phyloP scores from a whole-genome alignment of 2,888 invertebrate genomes.

The Rhabditophanes sp. region DNA sequence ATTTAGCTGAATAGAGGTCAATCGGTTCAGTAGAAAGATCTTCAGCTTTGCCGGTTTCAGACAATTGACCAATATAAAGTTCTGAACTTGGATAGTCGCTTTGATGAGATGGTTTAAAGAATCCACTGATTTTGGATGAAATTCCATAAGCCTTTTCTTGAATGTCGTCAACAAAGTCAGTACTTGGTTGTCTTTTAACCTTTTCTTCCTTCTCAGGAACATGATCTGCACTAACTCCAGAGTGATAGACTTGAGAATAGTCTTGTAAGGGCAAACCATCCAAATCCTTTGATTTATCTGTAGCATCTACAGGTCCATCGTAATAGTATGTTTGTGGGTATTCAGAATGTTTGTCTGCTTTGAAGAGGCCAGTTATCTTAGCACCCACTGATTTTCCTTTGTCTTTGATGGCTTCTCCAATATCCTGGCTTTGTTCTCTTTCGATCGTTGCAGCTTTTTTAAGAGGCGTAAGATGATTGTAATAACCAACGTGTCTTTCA shows the following conservation, averaged over 20 bases:
- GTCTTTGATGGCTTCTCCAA: constrained; percentile 4
- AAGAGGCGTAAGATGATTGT: not conserved
- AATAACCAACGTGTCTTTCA: constrained; percentile 11
- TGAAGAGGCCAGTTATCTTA: constrained; percentile 16
- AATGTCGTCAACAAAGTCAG: constrained; percentile 3
- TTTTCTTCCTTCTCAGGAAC: not conserved
- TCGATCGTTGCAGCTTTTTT: constrained; percentile 4
- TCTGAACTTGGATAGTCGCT: constrained; percentile 13
- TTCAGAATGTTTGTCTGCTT: constrained; percentile 12
- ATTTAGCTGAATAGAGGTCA: constrained; percentile 11
- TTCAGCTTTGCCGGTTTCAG: constrained; percentile 7
- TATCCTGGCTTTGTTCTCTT: constrained; percentile 3
- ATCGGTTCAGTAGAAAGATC: constrained; percentile 15
- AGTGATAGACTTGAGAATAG: constrained; percentile 13
- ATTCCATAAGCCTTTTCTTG: constrained; percentile 8
- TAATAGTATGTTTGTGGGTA: constrained; percentile 14
- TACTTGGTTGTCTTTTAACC: constrained; percentile 2
- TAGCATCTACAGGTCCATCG: constrained; percentile 15
- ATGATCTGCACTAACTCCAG: constrained; percentile 6
- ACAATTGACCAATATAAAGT: constrained; percentile 10
- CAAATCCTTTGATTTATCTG: constrained; percentile 10
- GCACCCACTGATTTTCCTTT: constrained; percentile 5
- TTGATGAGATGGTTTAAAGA: constrained; percentile 11
- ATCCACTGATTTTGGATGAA: constrained; percentile 9
- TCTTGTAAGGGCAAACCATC: constrained; percentile 13